Evolutionary conservation across 2,113 vertebrate genomes (phyloP).

Genomic region (Phalacrocorax pelagicus): DNA sequence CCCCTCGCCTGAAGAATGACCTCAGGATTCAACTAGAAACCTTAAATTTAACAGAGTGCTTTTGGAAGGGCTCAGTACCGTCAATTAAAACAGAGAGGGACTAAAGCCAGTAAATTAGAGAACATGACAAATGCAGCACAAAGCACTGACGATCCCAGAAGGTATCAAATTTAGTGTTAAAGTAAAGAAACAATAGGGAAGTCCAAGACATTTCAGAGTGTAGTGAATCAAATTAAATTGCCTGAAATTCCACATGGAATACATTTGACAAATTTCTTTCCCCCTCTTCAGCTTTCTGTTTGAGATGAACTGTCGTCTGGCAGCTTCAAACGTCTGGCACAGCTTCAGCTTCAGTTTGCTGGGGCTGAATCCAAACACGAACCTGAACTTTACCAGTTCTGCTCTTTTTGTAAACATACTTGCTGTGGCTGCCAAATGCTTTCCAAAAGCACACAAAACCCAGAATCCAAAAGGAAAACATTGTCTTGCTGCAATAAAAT

Average conservation of each 20-base stretch:
- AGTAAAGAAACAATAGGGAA: slow-evolving; percentile 62
- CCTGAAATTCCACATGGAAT: slow-evolving; percentile 66
- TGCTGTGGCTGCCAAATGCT: slow-evolving; percentile 45
- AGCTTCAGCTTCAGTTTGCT: slow-evolving; percentile 60
- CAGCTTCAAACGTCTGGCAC: slow-evolving; percentile 62
- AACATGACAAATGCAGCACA: slow-evolving; percentile 56
- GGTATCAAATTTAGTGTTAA: slow-evolving; percentile 55
- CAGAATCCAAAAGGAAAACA: slow-evolving; percentile 45
- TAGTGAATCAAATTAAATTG: slow-evolving; percentile 68
- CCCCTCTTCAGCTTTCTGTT: slow-evolving; percentile 69
- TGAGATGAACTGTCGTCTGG: slow-evolving; percentile 72
- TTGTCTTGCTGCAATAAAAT: slow-evolving; percentile 32
- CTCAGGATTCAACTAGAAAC: background rate
- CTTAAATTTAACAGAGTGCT: background rate
- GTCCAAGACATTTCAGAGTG: slow-evolving; percentile 60
- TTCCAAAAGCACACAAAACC: slow-evolving; percentile 65
- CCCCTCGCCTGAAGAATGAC: background rate
- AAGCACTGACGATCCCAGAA: slow-evolving; percentile 51
- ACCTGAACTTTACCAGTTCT: slow-evolving; percentile 69
- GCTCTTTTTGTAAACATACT: slow-evolving; percentile 65
- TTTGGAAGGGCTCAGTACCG: background rate
- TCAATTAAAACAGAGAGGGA: slow-evolving; percentile 33
- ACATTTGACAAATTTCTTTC: slow-evolving; percentile 70
- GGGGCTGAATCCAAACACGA: slow-evolving; percentile 66
- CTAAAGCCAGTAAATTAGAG: slow-evolving; percentile 42